Base-by-base conservation (phyloP, 1,140 invertebrate genomes). In the Achatina immaculata region DNA sequence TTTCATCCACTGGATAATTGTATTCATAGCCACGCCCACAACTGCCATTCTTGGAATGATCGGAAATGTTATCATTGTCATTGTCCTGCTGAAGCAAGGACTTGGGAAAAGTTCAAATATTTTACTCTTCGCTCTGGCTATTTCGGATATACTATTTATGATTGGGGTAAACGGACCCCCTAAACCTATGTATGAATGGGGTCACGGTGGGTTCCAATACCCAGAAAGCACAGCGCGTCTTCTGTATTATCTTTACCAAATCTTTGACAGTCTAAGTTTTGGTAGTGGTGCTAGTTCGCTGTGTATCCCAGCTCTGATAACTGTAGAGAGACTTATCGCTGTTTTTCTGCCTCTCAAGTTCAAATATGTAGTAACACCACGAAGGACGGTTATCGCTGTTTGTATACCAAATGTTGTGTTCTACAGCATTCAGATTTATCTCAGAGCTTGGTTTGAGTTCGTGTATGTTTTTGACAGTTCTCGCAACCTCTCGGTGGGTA, bases 41-140 rank as follows among this genome's bases (percentile, higher is more conserved):
- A 76, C 62, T 11, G 24, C 38, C 16, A 51, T 76, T 16, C 42
- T 76, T 14, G 74, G 74, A n/a, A 31, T 65, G 2, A 40, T 76
- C 51, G 74, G 74, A 6, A 76, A 76, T 36, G 28, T 38, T 11
- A n/a, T 76, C 16, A 76, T 51, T n/a, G 14, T 76, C 11, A 55
- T 76, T 40, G 40, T 76, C 36, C 31, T 76, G 3, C 4, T 24
- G 0, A 76, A 62, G 24, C 74, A 76, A 14, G 74, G 74, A 38
- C 34, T 76, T 36, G n/a, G 11, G 2, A 76, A 76, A 62, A 40
- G 74, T 51, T 76, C 74, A 0, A 76, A 76, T 31, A 65, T 76
- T 43, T 51, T 76, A 21, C 74, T 76, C 14, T 55, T 76, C 55
- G 40, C 51, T 43, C 24, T 76, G 31, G 74, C 74, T 9, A 43